These are phyloP conservation scores for Tachyglossus aculeatus DNA, from an alignment of 2,797 vertebrate genomes.

Conservation along the genomic window DNA sequence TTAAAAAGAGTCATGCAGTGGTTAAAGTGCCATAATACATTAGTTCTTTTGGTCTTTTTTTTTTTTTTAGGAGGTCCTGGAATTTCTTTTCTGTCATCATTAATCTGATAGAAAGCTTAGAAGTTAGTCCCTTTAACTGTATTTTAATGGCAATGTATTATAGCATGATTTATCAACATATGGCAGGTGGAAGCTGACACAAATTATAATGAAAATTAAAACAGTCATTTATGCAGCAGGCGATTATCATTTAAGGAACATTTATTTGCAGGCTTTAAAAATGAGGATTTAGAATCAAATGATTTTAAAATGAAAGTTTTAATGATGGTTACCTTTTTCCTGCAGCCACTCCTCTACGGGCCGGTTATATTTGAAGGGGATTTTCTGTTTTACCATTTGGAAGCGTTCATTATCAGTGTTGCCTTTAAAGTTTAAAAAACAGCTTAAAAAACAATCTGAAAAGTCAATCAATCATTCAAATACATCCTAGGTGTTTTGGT, in stretches of 20 bases:
- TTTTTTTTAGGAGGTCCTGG: constrained; percentile 47
- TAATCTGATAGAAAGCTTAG: constrained; percentile 63
- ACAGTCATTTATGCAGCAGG: constrained; percentile 82
- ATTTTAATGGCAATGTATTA: constrained; percentile 86
- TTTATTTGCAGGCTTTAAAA: constrained; percentile 85
- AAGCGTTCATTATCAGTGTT: constrained; percentile 98
- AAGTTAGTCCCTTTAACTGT: constrained; percentile 94
- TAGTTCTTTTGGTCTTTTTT: constrained; percentile 5
- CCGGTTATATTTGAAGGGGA: constrained; percentile 97
- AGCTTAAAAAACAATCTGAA: constrained; percentile 89
- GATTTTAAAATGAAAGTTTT: constrained; percentile 82
- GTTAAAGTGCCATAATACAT: constrained; percentile 78
- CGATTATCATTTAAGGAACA: constrained; percentile 82
- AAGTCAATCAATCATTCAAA: constrained; percentile 81
- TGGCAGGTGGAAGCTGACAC: constrained; percentile 81
- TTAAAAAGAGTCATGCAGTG: constrained; percentile 72
- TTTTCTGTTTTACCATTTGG: constrained; percentile 99
- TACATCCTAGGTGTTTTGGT: constrained; percentile 72
- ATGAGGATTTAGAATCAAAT: constrained; percentile 82
- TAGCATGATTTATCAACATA: constrained; percentile 83
- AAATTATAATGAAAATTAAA: constrained; percentile 87
- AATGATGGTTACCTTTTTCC: constrained; percentile 95
- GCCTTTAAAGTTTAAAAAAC: constrained; percentile 97
- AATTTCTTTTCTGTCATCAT: constrained; percentile 66
- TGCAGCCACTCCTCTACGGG: constrained; percentile 98